phyloP scores from a whole-genome alignment of 2,113 vertebrate species.

The Eurystomus gularis region DNA sequence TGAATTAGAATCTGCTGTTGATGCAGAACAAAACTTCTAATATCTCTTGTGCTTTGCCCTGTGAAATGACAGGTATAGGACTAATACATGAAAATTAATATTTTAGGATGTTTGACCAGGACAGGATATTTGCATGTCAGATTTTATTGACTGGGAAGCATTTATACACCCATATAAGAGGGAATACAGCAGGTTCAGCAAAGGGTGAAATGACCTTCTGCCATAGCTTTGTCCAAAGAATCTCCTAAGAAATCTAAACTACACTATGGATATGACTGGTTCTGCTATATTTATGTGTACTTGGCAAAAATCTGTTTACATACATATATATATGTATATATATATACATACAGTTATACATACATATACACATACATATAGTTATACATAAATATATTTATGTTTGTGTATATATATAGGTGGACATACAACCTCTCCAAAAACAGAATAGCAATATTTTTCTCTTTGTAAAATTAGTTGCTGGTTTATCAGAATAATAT shows the following conservation, averaged over 20 bases:
- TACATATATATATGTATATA: background rate
- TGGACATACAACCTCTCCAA: background rate
- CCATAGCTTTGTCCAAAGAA: background rate
- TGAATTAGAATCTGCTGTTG: background rate
- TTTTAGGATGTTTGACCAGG: background rate
- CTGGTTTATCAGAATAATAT: background rate
- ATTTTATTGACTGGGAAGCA: background rate
- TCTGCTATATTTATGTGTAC: background rate
- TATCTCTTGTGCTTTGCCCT: background rate
- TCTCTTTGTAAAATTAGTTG: background rate
- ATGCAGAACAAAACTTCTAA: background rate
- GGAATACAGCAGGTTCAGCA: background rate
- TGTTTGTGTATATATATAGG: background rate
- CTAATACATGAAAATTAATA: background rate
- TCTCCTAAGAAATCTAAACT: background rate
- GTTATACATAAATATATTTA: too few species aligned
- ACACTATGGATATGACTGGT: background rate
- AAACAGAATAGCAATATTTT: background rate
- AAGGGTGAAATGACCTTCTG: background rate
- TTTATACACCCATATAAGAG: background rate
- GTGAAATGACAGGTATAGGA: background rate
- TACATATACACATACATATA: too few species aligned
- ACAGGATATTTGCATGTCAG: background rate
- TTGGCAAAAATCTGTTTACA: background rate
- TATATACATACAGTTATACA: accelerated